Conservation (phyloP, 2,113 vertebrate genomes). For the Dicerorhinus sumatrensis region DNA sequence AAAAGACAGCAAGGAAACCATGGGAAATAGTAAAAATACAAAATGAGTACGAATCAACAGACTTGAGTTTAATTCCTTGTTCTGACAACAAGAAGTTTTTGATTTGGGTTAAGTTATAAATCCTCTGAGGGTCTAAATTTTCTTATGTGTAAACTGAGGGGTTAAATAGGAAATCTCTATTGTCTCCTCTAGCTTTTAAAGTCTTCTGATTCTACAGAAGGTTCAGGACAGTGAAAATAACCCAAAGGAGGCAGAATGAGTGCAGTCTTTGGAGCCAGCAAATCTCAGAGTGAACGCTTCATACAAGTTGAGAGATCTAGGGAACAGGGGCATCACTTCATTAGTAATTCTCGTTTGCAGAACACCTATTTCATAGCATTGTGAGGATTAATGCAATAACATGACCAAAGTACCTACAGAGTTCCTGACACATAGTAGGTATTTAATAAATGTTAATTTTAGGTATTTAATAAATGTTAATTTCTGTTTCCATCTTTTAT, state of each 20-base stretch:
- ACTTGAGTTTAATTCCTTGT: background rate
- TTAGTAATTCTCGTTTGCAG: background rate
- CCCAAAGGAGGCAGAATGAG: background rate
- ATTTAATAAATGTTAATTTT: slow-evolving; percentile 26
- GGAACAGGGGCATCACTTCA: background rate
- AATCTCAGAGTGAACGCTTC: background rate
- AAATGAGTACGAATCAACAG: background rate
- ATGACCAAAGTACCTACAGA: background rate
- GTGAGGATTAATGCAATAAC: background rate
- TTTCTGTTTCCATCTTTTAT: slow-evolving; percentile 1
- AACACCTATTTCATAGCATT: background rate
- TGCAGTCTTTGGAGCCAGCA: background rate
- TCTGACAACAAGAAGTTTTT: background rate
- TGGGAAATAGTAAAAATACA: background rate
- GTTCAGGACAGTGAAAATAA: background rate
- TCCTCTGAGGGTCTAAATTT: background rate
- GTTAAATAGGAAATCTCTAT: background rate
- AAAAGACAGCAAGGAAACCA: background rate
- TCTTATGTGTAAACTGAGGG: background rate
- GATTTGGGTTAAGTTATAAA: background rate
- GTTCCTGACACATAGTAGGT: background rate
- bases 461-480: background rate
- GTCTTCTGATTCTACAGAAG: background rate
- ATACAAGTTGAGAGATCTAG: background rate
- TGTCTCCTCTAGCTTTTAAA: background rate